Evolutionary conservation across 2,888 invertebrate species (phyloP).

Genomic region (Protophormia terraenovae): DNA sequence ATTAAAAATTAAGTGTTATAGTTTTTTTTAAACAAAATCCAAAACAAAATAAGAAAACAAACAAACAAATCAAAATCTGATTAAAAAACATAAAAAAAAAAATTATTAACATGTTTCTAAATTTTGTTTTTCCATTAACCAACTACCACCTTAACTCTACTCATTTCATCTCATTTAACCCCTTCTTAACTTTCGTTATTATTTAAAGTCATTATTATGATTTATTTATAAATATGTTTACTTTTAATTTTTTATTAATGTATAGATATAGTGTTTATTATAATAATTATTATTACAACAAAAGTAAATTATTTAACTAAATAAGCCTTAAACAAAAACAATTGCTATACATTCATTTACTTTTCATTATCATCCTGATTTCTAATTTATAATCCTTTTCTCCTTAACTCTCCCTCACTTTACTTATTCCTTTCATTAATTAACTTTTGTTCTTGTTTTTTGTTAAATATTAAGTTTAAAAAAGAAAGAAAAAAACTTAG

Average conservation of each 20-base stretch:
- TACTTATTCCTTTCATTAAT: not conserved
- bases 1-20: slow-evolving; percentile 13
- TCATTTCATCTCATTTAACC: slow-evolving; percentile 22
- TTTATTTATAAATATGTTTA: slow-evolving; percentile 33
- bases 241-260: slow-evolving; percentile 24
- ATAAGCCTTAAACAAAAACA: slow-evolving; percentile 24
- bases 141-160: not conserved
- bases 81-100: not conserved
- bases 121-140: slow-evolving; percentile 26
- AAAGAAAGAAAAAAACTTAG: slow-evolving; percentile 33
- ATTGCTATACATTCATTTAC: slow-evolving; percentile 31
- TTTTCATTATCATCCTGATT: not conserved
- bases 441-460: slow-evolving; percentile 39
- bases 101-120: slow-evolving; percentile 15
- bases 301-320: slow-evolving; percentile 33
- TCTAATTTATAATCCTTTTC: not conserved
- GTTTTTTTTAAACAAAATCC: not conserved
- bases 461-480: slow-evolving; percentile 48
- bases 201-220: slow-evolving; percentile 39
- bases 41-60: not conserved
- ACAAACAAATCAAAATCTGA: slow-evolving; percentile 11
- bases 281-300: slow-evolving; percentile 12
- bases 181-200: not conserved
- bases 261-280: slow-evolving; percentile 36
- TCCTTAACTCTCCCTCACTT: not conserved